Percentiles rank a stretch among this genome's conserved stretches.
Evolutionary conservation across 2,113 vertebrate species (phyloP).

Genomic region (Heptranchias perlo): DNA sequence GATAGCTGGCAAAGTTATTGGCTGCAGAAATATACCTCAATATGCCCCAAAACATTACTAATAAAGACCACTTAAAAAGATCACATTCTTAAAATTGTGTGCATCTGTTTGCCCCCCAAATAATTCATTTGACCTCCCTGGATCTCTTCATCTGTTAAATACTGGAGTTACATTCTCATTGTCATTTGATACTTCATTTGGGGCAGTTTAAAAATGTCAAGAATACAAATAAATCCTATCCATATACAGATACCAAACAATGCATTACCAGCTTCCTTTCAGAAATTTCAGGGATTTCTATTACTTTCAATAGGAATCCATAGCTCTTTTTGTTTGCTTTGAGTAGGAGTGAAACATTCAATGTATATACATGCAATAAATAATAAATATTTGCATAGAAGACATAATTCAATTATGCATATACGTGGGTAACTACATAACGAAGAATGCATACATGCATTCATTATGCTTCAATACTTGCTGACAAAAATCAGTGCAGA

Average conservation of each 20-base stretch:
- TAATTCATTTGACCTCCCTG: not conserved
- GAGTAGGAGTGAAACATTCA: not conserved
- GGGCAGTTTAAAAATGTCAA: not conserved
- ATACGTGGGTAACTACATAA: not conserved
- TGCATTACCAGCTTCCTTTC: not conserved
- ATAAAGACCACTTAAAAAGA: not conserved
- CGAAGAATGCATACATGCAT: not conserved
- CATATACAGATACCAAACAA: not conserved
- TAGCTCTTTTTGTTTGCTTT: not conserved
- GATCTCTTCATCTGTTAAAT: not conserved
- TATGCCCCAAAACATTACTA: not conserved
- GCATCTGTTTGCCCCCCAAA: not conserved
- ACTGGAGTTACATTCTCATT: not conserved
- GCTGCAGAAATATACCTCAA: not conserved
- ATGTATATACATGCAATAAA: not conserved
- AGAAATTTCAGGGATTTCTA: not conserved
- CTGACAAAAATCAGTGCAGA: not conserved
- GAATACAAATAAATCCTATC: not conserved
- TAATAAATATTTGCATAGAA: slow-evolving; percentile 15
- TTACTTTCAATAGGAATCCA: not conserved
- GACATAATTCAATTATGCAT: not conserved
- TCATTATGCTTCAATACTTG: not conserved
- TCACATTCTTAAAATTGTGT: not conserved
- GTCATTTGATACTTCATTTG: not conserved
- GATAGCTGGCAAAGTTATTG: not conserved